Percentiles rank a stretch among this genome's conserved stretches.
Evolutionary conservation across 2,797 vertebrate species (phyloP).

Genomic region (Malurus splendens): DNA sequence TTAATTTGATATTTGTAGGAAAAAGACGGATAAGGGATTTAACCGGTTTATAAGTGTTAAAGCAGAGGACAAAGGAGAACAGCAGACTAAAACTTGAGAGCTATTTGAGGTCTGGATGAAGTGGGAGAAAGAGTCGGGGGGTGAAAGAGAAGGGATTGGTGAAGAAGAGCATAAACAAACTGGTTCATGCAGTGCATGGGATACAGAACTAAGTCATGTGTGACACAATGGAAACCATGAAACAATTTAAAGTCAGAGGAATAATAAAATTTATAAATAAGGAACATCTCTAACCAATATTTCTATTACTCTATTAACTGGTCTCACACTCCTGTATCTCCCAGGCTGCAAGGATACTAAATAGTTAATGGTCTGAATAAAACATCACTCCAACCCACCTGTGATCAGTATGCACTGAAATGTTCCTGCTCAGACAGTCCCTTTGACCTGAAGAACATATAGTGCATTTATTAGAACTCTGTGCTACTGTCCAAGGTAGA

Average conservation of each 20-base stretch:
- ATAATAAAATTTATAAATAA: background rate
- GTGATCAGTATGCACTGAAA: background rate
- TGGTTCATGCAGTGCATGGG: background rate
- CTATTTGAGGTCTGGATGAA: background rate
- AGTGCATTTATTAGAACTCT: conserved; percentile 7
- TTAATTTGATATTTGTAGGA: conserved; percentile 21
- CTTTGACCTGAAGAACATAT: background rate
- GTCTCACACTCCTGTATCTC: background rate
- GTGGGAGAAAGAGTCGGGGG: background rate
- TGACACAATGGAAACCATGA: background rate
- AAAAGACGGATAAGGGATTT: background rate
- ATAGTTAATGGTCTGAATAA: conserved; percentile 49
- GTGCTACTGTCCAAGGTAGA: background rate
- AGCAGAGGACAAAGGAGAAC: background rate
- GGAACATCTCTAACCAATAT: background rate
- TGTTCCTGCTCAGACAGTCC: background rate
- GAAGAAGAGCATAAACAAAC: background rate
- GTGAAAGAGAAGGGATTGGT: background rate
- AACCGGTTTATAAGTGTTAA: background rate
- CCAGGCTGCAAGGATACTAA: background rate
- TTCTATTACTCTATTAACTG: background rate
- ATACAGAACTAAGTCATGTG: background rate
- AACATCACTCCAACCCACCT: conserved; percentile 2
- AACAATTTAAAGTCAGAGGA: background rate
- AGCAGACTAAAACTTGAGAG: background rate